Base-by-base conservation (phyloP, 2,888 invertebrate genomes). In the Eristalis tenax region DNA sequence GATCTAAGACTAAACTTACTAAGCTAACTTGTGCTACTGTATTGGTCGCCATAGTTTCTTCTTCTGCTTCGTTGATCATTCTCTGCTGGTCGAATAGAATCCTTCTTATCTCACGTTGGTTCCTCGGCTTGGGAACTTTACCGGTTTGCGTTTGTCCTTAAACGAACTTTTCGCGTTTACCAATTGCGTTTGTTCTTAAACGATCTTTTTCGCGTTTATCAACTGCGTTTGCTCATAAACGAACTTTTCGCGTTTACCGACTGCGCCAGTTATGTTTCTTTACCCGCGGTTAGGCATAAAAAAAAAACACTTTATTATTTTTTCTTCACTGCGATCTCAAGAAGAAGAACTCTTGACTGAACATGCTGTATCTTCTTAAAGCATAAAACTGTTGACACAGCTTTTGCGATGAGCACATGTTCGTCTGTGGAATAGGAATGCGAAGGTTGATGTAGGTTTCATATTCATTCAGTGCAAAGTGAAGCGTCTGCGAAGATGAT, bases 1-100 rank as follows among this genome's bases (percentile, higher is more conserved):
- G 26, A 3, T 69, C 56, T 69, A 69, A 57, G 35, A 15, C 65
- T 65, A 43, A 40, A 22, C 69, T 57, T 57, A 69, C 69, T 69
- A 35, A 22, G 38, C 38, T 40, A 40, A 40, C 11, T 40, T 40
- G 38, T 32, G 50, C 28, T 56, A 32, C 18, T 3, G 57, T 11
- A 32, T 22, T 23, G 10, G 57, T 69, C 22, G 65, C 40, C 40
- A 65, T 65, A 1, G 40, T 40, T 40, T 65, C 43, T 65, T 65
- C 65, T 40, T 65, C 13, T 40, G 13, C 38, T 43, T 43, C 43
- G 15, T 43, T 43, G n/a, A 43, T n/a, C 43, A 43, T 43, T n/a
- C n/a, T 43, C 43, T 43, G 43, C 43, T 43, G n/a, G 43, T 43
- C 43, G 43, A 43, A n/a, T 26, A 26, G 26, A 2, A 26, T 26